Conservation (phyloP, 1,140 invertebrate species). For the Eupristina koningsbergeri region DNA sequence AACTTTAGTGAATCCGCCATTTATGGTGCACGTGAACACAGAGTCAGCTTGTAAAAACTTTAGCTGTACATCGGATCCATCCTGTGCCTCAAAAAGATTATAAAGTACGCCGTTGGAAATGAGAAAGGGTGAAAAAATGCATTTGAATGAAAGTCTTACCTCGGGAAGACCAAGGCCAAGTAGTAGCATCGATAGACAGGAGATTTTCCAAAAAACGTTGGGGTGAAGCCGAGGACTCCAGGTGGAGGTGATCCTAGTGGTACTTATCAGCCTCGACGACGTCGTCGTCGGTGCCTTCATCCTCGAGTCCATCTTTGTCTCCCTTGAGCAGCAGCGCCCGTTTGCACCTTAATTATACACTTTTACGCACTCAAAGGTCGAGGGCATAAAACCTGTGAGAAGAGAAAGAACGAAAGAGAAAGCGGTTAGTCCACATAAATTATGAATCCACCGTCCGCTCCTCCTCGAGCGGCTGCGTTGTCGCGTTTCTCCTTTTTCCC, state of each 20-base stretch:
- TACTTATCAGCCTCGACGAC: not conserved
- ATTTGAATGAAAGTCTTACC: not conserved
- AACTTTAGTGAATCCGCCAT: not conserved
- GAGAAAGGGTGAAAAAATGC: not conserved
- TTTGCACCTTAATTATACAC: slow-evolving; percentile 18
- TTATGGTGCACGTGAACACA: not conserved
- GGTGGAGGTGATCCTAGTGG: not conserved
- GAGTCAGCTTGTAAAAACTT: not conserved
- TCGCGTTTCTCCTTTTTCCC: not conserved
- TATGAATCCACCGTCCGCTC: slow-evolving; percentile 32
- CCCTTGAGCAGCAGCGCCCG: not conserved
- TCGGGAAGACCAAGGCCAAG: slow-evolving; percentile 1
- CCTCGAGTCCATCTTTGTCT: not conserved
- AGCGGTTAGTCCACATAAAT: slow-evolving; percentile 26
- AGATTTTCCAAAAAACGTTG: not conserved
- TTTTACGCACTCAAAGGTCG: not conserved
- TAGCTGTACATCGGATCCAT: not conserved
- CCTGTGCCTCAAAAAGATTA: not conserved
- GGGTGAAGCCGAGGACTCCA: not conserved
- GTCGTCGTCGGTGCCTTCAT: not conserved
- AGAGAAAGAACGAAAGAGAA: not conserved
- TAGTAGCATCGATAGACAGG: not conserved
- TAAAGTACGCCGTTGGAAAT: not conserved
- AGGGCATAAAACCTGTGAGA: slow-evolving; percentile 23
- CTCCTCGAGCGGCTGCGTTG: slow-evolving; percentile 25